Base-by-base conservation (phyloP, 2,888 invertebrate genomes). In the Lysandra coridon region DNA sequence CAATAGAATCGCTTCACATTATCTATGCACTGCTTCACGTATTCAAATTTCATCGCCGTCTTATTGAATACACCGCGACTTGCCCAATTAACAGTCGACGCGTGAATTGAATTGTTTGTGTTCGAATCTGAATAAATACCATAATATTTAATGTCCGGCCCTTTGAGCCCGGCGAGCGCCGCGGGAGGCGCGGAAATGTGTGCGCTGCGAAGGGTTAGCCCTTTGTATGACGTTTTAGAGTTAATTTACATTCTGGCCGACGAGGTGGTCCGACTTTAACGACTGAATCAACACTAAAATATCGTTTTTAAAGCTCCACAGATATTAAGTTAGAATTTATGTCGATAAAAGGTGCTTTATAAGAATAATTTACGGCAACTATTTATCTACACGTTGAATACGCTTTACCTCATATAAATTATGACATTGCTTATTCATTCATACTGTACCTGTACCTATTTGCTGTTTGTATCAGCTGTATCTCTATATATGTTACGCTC, bases 21-120 rank as follows among this genome's bases (percentile, higher is more conserved):
- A 90, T 88, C 88, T 87, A 91, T 90, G 92, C 91, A 83, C 85
- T 89, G 87, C 86, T 91, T 89, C 87, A 85, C 87, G 85, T 86
- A 93, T 92, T 88, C 89, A 90, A 92, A 93, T 92, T 88, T 90
- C 91, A 89, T 90, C 89, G 91, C 88, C 91, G 85, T 85, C 90
- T 92, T 91, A 92, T 93, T 93, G 89, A 93, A 92, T 93, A 89
- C 90, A 91, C 88, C 86, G 88, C 91, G 89, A 93, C 92, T 93
- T 93, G 88, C 90, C 92, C 93, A 94, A 94, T 94, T 94, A 93
- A 92, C 90, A 89, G 90, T 85, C 88, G 88, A 88, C 92, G 92
- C 91, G 92, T 93, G 93, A 93, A 94, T 93, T 93, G 93, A 94
- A 94, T 94, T 94, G 94, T 94, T 93, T 90, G 94, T 90, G 89